Evolutionary conservation across 2,113 vertebrate genomes (phyloP), one percentile per base, ranked within the genome.

Genomic region (Corydoras maculifer): DNA sequence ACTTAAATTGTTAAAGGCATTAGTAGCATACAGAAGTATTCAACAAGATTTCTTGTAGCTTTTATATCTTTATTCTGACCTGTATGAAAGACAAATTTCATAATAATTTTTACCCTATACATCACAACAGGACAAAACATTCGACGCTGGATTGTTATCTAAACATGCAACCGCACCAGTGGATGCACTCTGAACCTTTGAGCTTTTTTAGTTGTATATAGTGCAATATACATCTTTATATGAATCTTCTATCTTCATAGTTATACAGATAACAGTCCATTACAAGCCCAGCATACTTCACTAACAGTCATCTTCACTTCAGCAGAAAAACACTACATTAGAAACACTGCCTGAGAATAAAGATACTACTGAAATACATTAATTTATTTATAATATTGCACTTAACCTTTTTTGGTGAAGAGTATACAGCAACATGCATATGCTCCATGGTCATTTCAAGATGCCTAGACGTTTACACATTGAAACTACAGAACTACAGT

Each of bases 11-110:
- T n/a, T 7, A 2, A 35, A 35, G 8, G 13, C 35, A 1, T 43
- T 43, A 53, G 13, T 12, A 3, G 2, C 53, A 10, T 30, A 14
- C 8, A 65, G 9, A 49, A 68, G 18, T 29, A 59, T 60, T 58
- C 1, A 43, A n/a, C 8, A 25, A 35, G 57, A 3, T 60, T 60
- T 59, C 29, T 13, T 51, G 49, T 63, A 55, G 30, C 60, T 76
- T 78, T 80, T 61, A 9, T 5, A 50, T 77, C 83, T 86, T 81
- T 80, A 82, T 85, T 85, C 77, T n/a, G 69, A 62, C 58, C 65
- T 68, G 77, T 86, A 85, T 82, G 85, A 88, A 88, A 85, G 72
- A 75, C 31, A 30, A 62, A 57, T 68, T 76, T 73, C 50, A 71
- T 75, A 73, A 62, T 51, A 66, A 74, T 53, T 15, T 73, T 65